These are phyloP conservation scores for Columba janthina DNA, from an alignment of 2,113 vertebrate species.

Conservation along the genomic window DNA sequence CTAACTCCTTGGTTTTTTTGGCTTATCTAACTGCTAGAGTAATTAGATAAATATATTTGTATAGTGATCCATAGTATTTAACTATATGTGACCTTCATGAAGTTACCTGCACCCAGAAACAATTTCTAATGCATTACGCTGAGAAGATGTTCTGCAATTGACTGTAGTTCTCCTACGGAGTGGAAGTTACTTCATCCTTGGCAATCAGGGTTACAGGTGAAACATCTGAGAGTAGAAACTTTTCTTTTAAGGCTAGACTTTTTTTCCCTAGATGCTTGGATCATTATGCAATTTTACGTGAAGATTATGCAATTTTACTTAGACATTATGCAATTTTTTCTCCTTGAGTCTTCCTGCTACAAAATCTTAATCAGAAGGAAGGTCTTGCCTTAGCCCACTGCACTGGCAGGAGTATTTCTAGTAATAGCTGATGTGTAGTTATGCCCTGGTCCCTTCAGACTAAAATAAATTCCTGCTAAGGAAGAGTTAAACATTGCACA, in stretches of 20 bases:
- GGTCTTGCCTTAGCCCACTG: neutral
- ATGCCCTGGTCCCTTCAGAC: neutral
- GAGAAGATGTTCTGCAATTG: neutral
- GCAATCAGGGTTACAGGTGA: neutral
- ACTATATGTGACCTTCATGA: neutral
- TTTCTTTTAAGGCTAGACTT: neutral
- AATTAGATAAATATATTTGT: neutral
- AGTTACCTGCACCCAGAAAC: neutral
- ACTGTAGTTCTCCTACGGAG: neutral
- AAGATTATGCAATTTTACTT: neutral
- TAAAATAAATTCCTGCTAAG: neutral
- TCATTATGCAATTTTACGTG: neutral
- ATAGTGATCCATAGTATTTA: neutral
- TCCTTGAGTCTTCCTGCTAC: neutral
- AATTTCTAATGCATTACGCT: neutral
- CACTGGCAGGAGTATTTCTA: neutral
- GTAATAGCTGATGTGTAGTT: neutral
- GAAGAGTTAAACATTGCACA: neutral
- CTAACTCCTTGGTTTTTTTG: neutral
- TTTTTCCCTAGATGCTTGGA: neutral
- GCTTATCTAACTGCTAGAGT: neutral
- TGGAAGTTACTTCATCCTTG: neutral
- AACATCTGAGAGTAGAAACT: neutral
- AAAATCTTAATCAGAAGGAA: neutral
- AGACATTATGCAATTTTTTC: neutral